phyloP scores from a whole-genome alignment of 2,113 vertebrate species.

The Plestiodon gilberti region DNA sequence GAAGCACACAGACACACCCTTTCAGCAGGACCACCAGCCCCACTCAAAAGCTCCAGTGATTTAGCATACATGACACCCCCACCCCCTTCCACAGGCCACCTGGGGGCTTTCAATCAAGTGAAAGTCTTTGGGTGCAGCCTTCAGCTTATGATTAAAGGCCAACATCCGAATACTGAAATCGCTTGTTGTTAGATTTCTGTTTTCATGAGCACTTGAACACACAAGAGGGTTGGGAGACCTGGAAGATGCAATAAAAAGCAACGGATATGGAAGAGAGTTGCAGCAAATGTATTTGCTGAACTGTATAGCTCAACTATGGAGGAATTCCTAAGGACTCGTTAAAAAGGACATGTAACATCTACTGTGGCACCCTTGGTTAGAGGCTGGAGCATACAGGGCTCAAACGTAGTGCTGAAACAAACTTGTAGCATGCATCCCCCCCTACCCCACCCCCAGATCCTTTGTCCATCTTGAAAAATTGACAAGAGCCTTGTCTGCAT shows the following conservation, averaged over 20 bases:
- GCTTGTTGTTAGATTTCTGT: conserved; percentile 1
- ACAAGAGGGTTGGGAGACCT: neutral
- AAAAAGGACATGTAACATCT: neutral
- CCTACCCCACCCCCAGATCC: too few relatives aligned
- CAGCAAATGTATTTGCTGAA: neutral
- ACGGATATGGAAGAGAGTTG: neutral
- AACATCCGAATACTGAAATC: conserved; percentile 41
- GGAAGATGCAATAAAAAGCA: neutral
- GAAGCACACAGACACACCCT: conserved; percentile 22
- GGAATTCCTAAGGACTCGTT: neutral
- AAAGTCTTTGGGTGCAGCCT: conserved; percentile 22
- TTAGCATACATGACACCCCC: conserved; percentile 6
- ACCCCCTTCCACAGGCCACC: neutral
- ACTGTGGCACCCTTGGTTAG: too few relatives aligned
- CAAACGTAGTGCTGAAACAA: too few relatives aligned
- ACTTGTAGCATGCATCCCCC: too few relatives aligned
- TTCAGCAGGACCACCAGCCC: neutral
- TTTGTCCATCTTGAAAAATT: too few relatives aligned
- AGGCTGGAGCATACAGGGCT: too few relatives aligned
- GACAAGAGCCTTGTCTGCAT: too few relatives aligned
- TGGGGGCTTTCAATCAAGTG: neutral
- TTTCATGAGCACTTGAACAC: conserved; percentile 1
- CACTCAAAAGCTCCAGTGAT: neutral
- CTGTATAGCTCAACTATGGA: neutral
- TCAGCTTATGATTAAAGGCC: conserved; percentile 51